These are phyloP conservation scores for Gnathonemus longibarbis DNA, from an alignment of 2,113 vertebrate genomes.

Conservation along the genomic window DNA sequence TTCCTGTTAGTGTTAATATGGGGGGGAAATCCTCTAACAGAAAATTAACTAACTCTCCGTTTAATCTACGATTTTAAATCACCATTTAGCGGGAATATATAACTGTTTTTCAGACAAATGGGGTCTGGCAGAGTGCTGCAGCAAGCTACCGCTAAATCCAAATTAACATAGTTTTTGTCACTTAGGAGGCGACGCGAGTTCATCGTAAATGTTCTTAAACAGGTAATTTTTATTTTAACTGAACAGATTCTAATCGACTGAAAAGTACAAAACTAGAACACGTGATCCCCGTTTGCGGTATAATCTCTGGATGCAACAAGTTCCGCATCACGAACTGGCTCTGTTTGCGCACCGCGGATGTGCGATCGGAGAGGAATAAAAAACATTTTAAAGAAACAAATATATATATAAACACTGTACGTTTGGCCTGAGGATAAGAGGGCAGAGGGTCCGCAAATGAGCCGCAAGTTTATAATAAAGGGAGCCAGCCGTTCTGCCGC, in stretches of 20 bases:
- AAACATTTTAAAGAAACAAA: slow-evolving; percentile 46
- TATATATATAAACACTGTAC: slow-evolving; percentile 33
- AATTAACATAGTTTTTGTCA: neutral
- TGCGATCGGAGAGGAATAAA: slow-evolving; percentile 39
- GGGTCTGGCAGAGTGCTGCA: neutral
- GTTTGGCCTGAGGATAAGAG: slow-evolving; percentile 59
- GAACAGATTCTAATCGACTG: neutral
- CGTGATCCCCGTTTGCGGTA: neutral
- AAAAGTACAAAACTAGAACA: neutral
- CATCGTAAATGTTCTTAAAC: neutral
- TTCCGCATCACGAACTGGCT: neutral
- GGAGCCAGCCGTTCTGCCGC: slow-evolving; percentile 30
- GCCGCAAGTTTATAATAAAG: slow-evolving; percentile 64
- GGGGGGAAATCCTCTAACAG: neutral
- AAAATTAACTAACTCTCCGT: neutral
- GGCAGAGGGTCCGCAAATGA: slow-evolving; percentile 65
- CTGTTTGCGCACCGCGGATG: neutral
- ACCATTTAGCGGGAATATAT: neutral
- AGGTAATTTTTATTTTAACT: neutral
- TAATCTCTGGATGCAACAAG: neutral
- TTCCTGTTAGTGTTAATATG: neutral
- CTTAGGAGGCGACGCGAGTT: neutral
- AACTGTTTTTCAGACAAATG: neutral
- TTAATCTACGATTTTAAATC: neutral
- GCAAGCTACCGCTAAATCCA: neutral